These are phyloP conservation scores for Cantharis flavilabris DNA, from an alignment of 2,888 invertebrate species.

Conservation along the genomic window DNA sequence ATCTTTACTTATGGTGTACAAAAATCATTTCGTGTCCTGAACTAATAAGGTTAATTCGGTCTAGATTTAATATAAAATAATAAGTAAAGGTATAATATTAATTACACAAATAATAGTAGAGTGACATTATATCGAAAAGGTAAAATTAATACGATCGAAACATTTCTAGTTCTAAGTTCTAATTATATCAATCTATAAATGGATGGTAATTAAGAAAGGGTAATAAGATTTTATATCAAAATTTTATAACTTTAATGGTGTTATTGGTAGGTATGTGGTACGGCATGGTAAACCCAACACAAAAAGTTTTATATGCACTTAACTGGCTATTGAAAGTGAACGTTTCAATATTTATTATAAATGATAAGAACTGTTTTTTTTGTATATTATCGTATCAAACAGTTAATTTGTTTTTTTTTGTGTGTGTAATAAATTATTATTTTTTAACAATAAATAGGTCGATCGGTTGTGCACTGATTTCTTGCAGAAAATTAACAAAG, in stretches of 20 bases:
- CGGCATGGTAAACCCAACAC: neutral
- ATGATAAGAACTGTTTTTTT: neutral
- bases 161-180: neutral
- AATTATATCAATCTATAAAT: neutral
- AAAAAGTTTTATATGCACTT: neutral
- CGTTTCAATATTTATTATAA: neutral
- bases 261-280: neutral
- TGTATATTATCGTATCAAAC: neutral
- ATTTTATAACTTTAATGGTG: neutral
- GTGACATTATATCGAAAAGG: neutral
- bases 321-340: neutral
- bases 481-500: neutral
- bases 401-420: neutral
- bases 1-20: too few relatives aligned
- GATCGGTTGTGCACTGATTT: neutral
- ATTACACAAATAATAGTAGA: neutral
- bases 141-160: neutral
- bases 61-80: neutral
- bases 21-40: too few relatives aligned
- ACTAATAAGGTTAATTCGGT: too few relatives aligned
- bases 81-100: neutral
- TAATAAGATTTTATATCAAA: neutral
- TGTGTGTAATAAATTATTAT: neutral
- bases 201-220: neutral
- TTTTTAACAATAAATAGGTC: neutral